These are phyloP conservation scores for Micromussa lordhowensis DNA, from an alignment of 92 coral and sea anemone genomes.

Conservation along the genomic window DNA sequence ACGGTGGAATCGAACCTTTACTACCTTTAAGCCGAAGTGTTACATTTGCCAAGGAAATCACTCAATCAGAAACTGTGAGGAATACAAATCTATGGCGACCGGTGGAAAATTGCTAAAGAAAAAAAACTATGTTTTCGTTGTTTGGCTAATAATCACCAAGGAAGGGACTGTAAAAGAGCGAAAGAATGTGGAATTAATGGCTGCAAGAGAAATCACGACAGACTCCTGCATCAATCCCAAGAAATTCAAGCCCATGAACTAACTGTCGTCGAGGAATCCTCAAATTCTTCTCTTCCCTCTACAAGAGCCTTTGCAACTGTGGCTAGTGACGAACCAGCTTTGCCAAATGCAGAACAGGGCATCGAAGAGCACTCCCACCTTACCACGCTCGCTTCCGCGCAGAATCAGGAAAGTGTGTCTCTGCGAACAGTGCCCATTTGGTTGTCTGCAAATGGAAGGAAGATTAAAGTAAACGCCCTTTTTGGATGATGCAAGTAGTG, in stretches of 20 bases:
- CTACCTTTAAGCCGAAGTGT: no score
- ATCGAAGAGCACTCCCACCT: not conserved
- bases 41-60: no score
- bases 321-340: not conserved
- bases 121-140: no score
- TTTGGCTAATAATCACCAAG: no score
- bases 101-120: no score
- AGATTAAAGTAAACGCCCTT: conserved; percentile 50
- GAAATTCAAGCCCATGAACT: not conserved
- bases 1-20: no score
- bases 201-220: conserved; percentile 34
- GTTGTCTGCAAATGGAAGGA: conserved; percentile 56
- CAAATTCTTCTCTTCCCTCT: not conserved
- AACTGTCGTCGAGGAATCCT: not conserved
- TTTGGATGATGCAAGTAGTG: no score
- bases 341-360: not conserved
- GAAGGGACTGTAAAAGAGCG: no score
- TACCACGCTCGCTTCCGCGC: not conserved
- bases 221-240: conserved; percentile 25
- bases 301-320: not conserved
- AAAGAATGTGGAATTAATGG: no score
- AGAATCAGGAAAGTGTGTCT: conserved; percentile 13
- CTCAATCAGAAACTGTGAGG: no score
- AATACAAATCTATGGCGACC: no score
- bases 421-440: conserved; percentile 49